A percentile compares a stretch with the other conserved stretches of the same genome.
Conservation (phyloP, 2,113 vertebrate species). For the Phoxinus phoxinus region DNA sequence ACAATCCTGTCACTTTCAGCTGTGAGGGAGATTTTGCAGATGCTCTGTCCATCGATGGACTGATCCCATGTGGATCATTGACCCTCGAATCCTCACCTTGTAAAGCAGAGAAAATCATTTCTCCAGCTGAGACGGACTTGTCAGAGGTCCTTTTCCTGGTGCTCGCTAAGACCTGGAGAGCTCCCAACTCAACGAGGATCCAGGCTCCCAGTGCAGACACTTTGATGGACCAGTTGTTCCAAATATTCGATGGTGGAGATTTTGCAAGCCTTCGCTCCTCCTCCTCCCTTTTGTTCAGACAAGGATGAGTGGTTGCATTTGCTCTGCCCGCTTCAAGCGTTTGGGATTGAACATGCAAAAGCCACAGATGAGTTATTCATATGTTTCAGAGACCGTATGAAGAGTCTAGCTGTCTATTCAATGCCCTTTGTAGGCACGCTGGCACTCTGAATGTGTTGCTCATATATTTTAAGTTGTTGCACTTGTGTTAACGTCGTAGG, state of each 20-base stretch:
- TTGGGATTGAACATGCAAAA: not conserved
- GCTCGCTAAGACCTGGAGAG: not conserved
- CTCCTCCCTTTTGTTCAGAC: not conserved
- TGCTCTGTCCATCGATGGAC: not conserved
- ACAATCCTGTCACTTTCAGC: not conserved
- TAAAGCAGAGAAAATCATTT: not conserved
- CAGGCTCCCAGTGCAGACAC: not conserved
- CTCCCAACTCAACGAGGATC: not conserved
- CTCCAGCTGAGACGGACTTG: not conserved
- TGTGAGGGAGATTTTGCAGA: not conserved
- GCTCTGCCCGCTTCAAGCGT: not conserved
- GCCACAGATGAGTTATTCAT: not conserved
- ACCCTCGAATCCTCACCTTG: not conserved
- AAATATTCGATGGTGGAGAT: not conserved
- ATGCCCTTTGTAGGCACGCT: not conserved
- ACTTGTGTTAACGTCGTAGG: too few species aligned
- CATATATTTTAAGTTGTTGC: too few species aligned
- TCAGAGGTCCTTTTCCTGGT: not conserved
- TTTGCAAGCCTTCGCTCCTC: not conserved
- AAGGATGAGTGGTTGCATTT: not conserved
- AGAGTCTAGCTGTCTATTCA: not conserved
- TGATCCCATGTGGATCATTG: not conserved
- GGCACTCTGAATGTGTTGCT: too few species aligned
- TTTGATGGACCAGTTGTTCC: not conserved
- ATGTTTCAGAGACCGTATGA: not conserved